Conservation (phyloP, 53 echinoderm and acorn worm genomes). For the Apostichopus leukothele region DNA sequence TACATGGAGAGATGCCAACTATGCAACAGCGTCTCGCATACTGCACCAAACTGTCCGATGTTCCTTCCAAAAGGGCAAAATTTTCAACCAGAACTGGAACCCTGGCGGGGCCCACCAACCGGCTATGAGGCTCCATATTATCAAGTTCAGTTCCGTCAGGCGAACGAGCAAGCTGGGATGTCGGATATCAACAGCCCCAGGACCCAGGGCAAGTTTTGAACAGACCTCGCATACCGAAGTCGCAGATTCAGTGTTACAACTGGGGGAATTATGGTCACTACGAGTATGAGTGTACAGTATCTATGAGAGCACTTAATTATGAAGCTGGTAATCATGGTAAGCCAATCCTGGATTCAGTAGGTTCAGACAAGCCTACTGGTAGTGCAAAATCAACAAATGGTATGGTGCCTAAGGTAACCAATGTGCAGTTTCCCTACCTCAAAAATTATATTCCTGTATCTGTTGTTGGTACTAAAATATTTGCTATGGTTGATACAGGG, state of each 20-base stretch:
- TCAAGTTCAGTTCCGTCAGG: no score
- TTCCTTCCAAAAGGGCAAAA: not conserved
- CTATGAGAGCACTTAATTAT: not conserved
- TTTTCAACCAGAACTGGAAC: no score
- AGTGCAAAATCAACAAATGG: not conserved
- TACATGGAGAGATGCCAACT: slow-evolving; percentile 4
- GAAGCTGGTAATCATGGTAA: not conserved
- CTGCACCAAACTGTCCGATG: not conserved
- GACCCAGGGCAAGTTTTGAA: no score
- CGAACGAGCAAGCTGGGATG: no score
- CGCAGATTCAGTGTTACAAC: no score
- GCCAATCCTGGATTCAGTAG: not conserved
- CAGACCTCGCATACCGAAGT: no score
- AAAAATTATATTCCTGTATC: slow-evolving; percentile 47
- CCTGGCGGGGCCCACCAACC: no score
- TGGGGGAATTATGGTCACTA: no score
- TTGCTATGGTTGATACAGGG: slow-evolving; percentile 55
- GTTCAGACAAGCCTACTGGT: no score
- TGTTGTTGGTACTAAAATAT: slow-evolving; percentile 14
- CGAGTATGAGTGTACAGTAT: not conserved
- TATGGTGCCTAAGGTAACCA: slow-evolving; percentile 2
- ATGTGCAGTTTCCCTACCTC: not conserved
- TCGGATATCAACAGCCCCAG: no score
- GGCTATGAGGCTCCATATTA: no score
- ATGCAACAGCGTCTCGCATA: not conserved